Base-by-base conservation (phyloP, 2,113 vertebrate genomes). In the Nannospalax galili region DNA sequence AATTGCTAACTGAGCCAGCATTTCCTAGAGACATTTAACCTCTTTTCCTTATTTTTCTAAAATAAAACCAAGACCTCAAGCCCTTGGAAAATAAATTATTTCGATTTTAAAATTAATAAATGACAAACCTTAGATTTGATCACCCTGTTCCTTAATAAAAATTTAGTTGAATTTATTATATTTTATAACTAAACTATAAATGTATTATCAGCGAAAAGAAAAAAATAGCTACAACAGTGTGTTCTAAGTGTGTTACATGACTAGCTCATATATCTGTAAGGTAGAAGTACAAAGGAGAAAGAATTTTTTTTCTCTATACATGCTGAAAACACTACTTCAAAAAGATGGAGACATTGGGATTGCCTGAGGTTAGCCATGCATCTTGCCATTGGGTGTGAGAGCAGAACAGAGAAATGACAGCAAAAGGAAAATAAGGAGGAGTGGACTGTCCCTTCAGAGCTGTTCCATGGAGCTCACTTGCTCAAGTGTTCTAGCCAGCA, bases 1-100 rank as follows among this genome's bases (percentile, higher is more conserved):
- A 82, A 64, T 37, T 78, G 7, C 14, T 60, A 85, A 88, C 14
- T 85, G 22, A 74, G 9, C 28, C n/a, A 88, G 1, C 24, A 42
- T 1, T 94, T 4, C 10, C 20, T 22, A 89, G 42, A 87, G 2
- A 74, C 1, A 60, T 10, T 5, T 37, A 82, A 20, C 42, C 8
- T 17, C 1, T 1, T 24, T 30, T 30, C n/a, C 4, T 24, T 26
- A 2, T 24, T 45, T n/a, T 42, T 65, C n/a, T n/a, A n/a, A n/a
- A 88, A 72, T 62, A 92, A 87, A 90, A 93, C 37, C n/a, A 15
- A 20, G 90, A 90, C 9, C 26, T 62, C 56, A 84, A 90, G 20
- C n/a, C 79, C 35, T 35, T n/a, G 91, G 19, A 84, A 7, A 20
- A 15, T 85, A 90, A 88, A 64, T 17, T 24, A 82, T 67, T 92